Evolutionary conservation across 2,797 vertebrate genomes (phyloP), one percentile per base, ranked within the genome.

Genomic region (Gobionotothen gibberifrons): DNA sequence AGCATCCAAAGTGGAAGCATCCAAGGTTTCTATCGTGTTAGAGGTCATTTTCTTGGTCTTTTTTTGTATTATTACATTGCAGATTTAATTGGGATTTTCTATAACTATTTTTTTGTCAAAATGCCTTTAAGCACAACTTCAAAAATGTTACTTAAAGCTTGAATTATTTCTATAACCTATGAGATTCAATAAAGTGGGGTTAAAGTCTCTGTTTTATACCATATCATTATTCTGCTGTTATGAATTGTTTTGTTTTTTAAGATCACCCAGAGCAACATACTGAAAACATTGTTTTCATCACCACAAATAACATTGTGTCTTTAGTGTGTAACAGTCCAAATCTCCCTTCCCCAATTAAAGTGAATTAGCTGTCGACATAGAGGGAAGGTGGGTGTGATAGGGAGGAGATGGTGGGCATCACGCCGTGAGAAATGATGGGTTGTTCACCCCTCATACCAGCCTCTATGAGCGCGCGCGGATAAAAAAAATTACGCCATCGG

Each of bases 401-500:
- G 6, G 15, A 79, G 72, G 85, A 78, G 78, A 42, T 78, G 78
- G 49, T 61, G 90, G 81, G 64, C 71, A 69, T 82, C 52, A 32
- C 76, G 63, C 72, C 62, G 81, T 63, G 8, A 19, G 60, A 48
- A 6, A 21, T 59, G 62, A 48, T 49, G 36, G 82, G 76, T 80
- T 86, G 83, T 47, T 3, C 21, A 13, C 47, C 67, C 26, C 29
- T 44, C 14, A 14, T 3, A 46, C 59, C 19, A 76, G 26, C 22
- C 47, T 52, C 66, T 36, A 52, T 29, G 60, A 68, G 47, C 19
- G 56, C 62, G 87, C 91, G 85, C 90, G 91, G 75, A n/a, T 83
- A 76, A 83, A 88, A 88, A 86, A 74, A 89, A 92, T 91, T 85
- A 92, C 85, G 88, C 78, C 90, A 85, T 90, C 89, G 87, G 92